These are phyloP conservation scores for Craseonycteris thonglongyai DNA, from an alignment of 2,113 vertebrate species.

Conservation along the genomic window DNA sequence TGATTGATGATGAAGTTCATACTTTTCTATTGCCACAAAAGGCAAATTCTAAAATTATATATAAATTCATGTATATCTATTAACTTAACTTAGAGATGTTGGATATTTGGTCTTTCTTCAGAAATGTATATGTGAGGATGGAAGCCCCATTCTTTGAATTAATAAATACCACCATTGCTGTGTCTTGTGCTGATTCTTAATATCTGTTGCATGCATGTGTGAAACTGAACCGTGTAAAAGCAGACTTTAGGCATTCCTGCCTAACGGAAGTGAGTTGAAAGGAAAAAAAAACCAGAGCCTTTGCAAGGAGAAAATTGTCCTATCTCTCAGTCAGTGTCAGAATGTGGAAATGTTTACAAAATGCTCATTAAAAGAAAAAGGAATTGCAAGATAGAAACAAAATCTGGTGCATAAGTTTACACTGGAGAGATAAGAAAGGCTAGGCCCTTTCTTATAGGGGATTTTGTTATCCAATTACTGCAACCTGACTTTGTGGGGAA, in stretches of 20 bases:
- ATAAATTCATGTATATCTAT: not conserved
- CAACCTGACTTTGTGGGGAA: constrained; percentile 82
- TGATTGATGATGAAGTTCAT: not conserved
- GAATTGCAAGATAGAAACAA: constrained; percentile 90
- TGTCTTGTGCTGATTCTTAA: not conserved
- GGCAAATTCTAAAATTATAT: not conserved
- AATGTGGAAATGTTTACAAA: constrained; percentile 96
- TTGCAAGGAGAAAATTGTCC: constrained; percentile 80
- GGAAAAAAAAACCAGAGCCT: constrained; percentile 67
- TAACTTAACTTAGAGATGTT: not conserved
- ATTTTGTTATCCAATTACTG: constrained; percentile 84
- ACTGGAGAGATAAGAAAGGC: constrained; percentile 92
- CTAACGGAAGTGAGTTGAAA: constrained; percentile 68
- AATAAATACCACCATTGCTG: not conserved
- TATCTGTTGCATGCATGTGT: not conserved
- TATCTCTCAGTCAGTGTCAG: constrained; percentile 86
- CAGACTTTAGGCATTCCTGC: constrained; percentile 26
- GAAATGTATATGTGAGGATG: not conserved
- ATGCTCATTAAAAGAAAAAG: constrained; percentile 97
- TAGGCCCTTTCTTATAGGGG: constrained; percentile 81
- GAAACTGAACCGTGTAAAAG: not conserved
- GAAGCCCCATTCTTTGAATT: not conserved
- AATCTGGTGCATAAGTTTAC: constrained; percentile 91
- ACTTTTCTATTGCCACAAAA: not conserved
- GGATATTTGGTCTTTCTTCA: not conserved